These are phyloP conservation scores for Onychomys leucogaster DNA, from an alignment of 2,797 vertebrate genomes.

Conservation along the genomic window DNA sequence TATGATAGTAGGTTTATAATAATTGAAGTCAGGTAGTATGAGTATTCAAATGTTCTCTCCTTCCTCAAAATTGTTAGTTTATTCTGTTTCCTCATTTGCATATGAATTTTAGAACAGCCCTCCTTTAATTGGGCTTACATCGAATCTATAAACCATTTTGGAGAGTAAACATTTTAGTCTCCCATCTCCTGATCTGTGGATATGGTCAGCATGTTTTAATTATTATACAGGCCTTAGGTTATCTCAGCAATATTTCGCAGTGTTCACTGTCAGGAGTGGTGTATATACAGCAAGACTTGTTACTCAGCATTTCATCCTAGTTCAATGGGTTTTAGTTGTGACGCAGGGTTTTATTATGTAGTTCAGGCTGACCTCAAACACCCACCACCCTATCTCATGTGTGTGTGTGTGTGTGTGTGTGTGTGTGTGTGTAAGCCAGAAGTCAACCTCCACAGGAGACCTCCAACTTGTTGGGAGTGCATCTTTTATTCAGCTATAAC, in stretches of 20 bases:
- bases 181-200: not conserved
- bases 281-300: not conserved
- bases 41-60: not conserved
- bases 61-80: not conserved
- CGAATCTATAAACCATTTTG: not conserved
- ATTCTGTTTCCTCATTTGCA: not conserved
- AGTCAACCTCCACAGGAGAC: not conserved
- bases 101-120: not conserved
- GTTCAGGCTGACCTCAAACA: not conserved
- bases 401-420: not conserved
- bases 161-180: not conserved
- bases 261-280: not conserved
- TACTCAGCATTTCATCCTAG: not conserved
- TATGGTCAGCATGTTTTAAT: not conserved
- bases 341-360: not conserved
- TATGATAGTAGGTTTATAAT: not conserved
- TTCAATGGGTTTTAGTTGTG: not conserved
- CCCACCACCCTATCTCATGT: too few relatives aligned
- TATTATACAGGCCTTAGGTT: not conserved
- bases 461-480: not conserved
- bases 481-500: not conserved
- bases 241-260: not conserved
- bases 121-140: not conserved
- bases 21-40: not conserved
- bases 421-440: not conserved